Base-by-base conservation (phyloP, 2,113 vertebrate species). In the Hippopotamus amphibius region DNA sequence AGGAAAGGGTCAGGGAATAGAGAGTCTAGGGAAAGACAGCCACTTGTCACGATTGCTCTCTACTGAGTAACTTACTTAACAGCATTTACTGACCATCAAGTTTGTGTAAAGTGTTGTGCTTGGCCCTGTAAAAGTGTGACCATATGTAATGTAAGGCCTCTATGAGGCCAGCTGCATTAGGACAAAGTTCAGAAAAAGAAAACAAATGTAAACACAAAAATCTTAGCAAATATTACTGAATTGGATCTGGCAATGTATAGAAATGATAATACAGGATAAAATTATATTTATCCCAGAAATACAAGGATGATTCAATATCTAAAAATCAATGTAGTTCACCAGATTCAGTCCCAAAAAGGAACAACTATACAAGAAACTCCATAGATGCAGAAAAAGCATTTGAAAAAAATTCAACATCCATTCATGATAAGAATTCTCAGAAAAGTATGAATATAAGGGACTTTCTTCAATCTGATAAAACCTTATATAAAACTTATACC, bases 171-270 rank as follows among this genome's bases (percentile, higher is more conserved):
- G 22, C 22, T 17, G 61, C 79, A n/a, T 85, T 68, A 71, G 22
- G 28, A 57, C 55, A 65, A 72, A 63, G 33, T 96, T 92, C 61
- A 92, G 59, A 77, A 50, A 83, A 76, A 68, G 30, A 50, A 94
- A 55, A 68, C 57, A 55, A 46, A n/a, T 74, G 14, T 57, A 53
- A 82, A 68, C 43, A 81, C 46, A 57, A 41, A 80, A 24, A 57
- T 63, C 30, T 28, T 68, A 76, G 46, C 22, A 57, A 30, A 55
- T 90, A 63, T 63, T 69, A 80, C 55, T 80, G 50, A 55, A 72
- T 80, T 28, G n/a, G 33, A 30, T 33, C 46, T 26, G 85, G 24
- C n/a, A 93, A 41, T n/a, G 28, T 69, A 30, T 43, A 61, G 82
- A 76, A 76, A 66, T 68, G 53, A 43, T 57, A 30, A 24, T 53